Evolutionary conservation across 2,888 invertebrate species (phyloP).

Genomic region (Hipparchia sbordonii): DNA sequence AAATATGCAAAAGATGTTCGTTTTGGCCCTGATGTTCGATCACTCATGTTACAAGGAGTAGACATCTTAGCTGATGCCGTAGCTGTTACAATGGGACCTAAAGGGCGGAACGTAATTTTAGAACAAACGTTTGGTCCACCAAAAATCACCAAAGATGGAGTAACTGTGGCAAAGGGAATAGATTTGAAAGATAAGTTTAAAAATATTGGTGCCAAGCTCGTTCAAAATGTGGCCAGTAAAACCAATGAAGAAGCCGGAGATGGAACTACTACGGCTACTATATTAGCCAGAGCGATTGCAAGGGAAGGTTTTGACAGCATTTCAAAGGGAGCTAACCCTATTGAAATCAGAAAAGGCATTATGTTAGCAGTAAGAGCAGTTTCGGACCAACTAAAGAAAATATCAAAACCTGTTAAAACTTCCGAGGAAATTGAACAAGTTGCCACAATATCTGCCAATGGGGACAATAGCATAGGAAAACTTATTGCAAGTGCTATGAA

Average conservation of each 20-base stretch:
- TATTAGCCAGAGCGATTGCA: conserved; percentile 98
- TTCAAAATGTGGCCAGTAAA: conserved; percentile 99
- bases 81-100: conserved; percentile 99
- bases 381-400: conserved; percentile 90
- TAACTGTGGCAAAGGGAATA: conserved; percentile 98
- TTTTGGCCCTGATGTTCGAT: conserved; percentile 97
- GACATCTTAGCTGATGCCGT: conserved; percentile 99
- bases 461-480: conserved; percentile 94
- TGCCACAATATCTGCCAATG: conserved; percentile 99
- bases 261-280: conserved; percentile 99
- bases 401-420: conserved; percentile 96
- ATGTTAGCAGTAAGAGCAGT: conserved; percentile 97
- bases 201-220: conserved; percentile 98
- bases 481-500: conserved; percentile 98
- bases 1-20: conserved; percentile 95
- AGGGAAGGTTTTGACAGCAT: conserved; percentile 99
- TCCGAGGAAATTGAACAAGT: conserved; percentile 99
- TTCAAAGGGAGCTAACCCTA: conserved; percentile 97
- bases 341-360: conserved; percentile 95
- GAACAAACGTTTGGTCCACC: conserved; percentile 99
- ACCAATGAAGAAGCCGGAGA: conserved; percentile 99
- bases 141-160: conserved; percentile 99
- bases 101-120: conserved; percentile 98
- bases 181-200: conserved; percentile 99
- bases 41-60: conserved; percentile 98